phyloP scores from a whole-genome alignment of 2,797 vertebrate species.

The Antennarius maculatus region DNA sequence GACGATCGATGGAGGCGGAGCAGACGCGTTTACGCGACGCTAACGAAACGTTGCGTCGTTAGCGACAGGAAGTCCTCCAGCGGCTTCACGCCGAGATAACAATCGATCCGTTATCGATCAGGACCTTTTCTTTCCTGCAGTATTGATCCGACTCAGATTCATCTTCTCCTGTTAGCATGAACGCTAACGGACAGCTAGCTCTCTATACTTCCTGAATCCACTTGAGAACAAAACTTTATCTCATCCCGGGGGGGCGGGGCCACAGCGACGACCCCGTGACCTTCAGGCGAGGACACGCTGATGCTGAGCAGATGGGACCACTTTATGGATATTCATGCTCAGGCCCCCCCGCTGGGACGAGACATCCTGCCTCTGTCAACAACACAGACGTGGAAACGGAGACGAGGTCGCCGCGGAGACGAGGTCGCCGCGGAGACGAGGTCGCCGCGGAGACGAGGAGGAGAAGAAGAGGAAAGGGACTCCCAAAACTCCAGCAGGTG shows the following conservation, averaged over 20 bases:
- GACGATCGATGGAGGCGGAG: no score
- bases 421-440: conserved; percentile 31
- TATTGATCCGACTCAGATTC: no score
- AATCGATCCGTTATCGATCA: no score
- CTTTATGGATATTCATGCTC: conserved; percentile 28
- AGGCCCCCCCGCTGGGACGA: conserved; percentile 58
- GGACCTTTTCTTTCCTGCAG: no score
- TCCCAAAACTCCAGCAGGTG: no score
- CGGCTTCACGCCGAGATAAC: no score
- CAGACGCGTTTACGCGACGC: no score
- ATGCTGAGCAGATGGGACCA: conserved; percentile 72
- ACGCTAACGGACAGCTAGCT: no score
- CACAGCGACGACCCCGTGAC: conserved; percentile 3
- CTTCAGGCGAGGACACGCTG: conserved; percentile 45
- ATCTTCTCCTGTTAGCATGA: no score
- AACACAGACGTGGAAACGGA: conserved; percentile 17
- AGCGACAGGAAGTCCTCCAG: no score
- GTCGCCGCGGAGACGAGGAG: background rate
- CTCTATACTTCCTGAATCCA: no score
- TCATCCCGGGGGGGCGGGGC: background rate
- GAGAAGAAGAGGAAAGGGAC: conserved; percentile 16
- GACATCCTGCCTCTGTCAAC: conserved; percentile 77
- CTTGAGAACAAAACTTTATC: background rate
- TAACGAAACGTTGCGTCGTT: no score
- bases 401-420: conserved; percentile 32